Percentiles rank a stretch among this genome's conserved stretches.
Evolutionary conservation across 2,888 invertebrate species (phyloP).

Genomic region (Psylliodes chrysocephalus): DNA sequence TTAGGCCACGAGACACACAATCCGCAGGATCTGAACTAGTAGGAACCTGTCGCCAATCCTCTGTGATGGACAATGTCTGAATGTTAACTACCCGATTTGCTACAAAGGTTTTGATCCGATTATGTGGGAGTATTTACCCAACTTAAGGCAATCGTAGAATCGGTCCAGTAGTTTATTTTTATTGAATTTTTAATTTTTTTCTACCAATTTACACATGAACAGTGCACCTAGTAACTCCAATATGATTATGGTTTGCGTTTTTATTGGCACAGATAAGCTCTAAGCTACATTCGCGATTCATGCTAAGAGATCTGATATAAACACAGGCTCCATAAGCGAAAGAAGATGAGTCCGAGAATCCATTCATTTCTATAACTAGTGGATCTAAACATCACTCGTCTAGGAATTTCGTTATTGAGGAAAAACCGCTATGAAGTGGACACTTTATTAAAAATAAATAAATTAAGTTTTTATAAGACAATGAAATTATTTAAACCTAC

Average conservation of each 20-base stretch:
- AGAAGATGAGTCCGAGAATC: constrained; percentile 4
- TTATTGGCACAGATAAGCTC: neutral
- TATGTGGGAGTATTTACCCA: constrained; percentile 15
- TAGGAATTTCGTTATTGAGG: neutral
- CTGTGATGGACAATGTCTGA: constrained; percentile 21
- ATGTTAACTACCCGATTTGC: constrained; percentile 31
- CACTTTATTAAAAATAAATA: no score
- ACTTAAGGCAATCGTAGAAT: neutral
- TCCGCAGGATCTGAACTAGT: constrained; percentile 17
- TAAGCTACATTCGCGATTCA: neutral
- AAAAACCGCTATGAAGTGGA: no score
- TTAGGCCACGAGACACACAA: constrained; percentile 29
- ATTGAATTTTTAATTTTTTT: neutral
- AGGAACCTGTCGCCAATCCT: constrained; percentile 34
- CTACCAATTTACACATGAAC: neutral
- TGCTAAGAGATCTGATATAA: neutral
- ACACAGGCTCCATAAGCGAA: constrained; percentile 9
- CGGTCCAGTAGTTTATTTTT: neutral
- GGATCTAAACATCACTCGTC: neutral
- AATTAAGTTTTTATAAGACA: no score
- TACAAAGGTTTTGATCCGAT: constrained; percentile 32
- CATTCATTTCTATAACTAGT: neutral
- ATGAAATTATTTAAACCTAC: no score
- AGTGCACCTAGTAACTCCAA: neutral
- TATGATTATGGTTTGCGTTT: neutral